Percentiles rank a stretch among this genome's conserved stretches.
Conservation (phyloP, 2,797 vertebrate species). For the Limosa lapponica region DNA sequence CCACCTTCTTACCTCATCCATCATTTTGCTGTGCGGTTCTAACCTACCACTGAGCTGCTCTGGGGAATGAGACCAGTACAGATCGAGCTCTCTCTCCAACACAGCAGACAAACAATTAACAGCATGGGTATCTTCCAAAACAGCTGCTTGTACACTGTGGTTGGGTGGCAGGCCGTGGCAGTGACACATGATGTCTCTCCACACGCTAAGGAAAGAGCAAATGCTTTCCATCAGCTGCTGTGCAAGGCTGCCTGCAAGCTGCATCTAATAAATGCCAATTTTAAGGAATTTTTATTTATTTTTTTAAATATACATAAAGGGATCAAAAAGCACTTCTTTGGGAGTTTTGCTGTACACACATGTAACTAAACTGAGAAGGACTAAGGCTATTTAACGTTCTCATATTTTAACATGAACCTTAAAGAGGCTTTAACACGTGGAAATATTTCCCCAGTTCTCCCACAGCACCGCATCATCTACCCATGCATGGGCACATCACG, state of each 20-base stretch:
- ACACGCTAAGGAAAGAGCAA: neutral
- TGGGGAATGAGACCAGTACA: fast-evolving
- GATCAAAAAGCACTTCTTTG: neutral
- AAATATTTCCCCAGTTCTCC: neutral
- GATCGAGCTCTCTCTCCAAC: neutral
- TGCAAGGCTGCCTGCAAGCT: neutral
- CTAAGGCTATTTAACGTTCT: fast-evolving
- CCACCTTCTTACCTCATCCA: neutral
- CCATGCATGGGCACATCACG: fast-evolving
- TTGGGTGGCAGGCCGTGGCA: fast-evolving
- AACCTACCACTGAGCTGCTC: neutral
- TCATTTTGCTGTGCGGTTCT: too few species aligned
- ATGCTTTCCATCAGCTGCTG: neutral
- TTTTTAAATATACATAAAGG: neutral
- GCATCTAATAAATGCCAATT: neutral
- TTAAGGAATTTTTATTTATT: neutral
- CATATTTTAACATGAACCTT: neutral
- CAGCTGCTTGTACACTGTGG: neutral
- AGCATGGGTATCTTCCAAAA: neutral
- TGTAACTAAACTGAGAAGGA: neutral
- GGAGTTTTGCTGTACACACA: neutral
- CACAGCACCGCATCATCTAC: fast-evolving
- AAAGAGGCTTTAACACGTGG: fast-evolving
- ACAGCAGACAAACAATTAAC: neutral
- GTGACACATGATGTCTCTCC: neutral